These are phyloP conservation scores for Cepaea hortensis DNA, from an alignment of 2,888 invertebrate species.

Conservation along the genomic window DNA sequence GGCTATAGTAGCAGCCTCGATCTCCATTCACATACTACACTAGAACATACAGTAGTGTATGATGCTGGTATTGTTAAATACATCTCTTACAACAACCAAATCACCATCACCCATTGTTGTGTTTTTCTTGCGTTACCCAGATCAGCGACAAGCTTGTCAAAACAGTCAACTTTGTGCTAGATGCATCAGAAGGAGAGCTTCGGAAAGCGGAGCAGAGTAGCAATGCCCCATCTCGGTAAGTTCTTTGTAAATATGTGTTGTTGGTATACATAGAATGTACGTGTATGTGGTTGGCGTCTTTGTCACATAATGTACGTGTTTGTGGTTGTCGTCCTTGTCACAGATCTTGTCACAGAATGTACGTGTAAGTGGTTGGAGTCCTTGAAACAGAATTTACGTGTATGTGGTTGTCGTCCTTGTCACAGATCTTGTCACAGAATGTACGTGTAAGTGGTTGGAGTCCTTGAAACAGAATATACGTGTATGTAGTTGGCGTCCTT, in stretches of 20 bases:
- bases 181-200: slow-evolving; percentile 16
- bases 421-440: too few relatives aligned
- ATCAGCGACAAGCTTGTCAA: slow-evolving; percentile 22
- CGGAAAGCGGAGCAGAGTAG: slow-evolving; percentile 31
- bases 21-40: too few relatives aligned
- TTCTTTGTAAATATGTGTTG: neutral
- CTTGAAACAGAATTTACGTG: neutral
- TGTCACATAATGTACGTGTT: neutral
- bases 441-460: too few relatives aligned
- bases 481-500: neutral
- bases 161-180: slow-evolving; percentile 26
- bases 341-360: too few relatives aligned
- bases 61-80: too few relatives aligned
- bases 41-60: too few relatives aligned
- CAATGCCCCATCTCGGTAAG: slow-evolving; percentile 40
- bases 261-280: neutral
- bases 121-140: neutral
- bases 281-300: neutral
- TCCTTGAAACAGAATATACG: neutral
- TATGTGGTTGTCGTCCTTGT: neutral
- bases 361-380: too few relatives aligned
- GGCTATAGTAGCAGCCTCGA: too few relatives aligned
- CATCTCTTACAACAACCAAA: too few relatives aligned
- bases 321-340: neutral
- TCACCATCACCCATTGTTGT: too few relatives aligned